Base-by-base conservation (phyloP, 2,888 invertebrate species). In the Sphecodes monilicornis region DNA sequence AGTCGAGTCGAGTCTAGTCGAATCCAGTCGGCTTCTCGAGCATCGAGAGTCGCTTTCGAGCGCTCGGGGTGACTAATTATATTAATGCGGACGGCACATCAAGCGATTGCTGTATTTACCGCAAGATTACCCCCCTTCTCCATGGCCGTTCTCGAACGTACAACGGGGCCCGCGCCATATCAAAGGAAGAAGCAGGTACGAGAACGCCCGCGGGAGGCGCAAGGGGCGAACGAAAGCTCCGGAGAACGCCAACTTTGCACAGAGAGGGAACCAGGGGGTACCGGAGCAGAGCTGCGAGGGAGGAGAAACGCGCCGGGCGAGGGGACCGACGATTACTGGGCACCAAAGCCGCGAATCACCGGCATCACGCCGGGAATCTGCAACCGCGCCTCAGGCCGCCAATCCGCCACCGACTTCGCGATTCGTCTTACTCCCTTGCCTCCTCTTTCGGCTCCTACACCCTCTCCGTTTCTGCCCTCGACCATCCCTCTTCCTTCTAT, bases 41-140 rank as follows among this genome's bases (percentile, higher is more conserved):
- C 77, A 86, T 77, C 81, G 76, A 68, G 76, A 68, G 77, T 74
- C 86, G 89, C 86, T 85, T 77, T 83, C 86, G 76, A 91, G 82
- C 91, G 92, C 93, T 94, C 92, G 93, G 93, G 94, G 94, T 94
- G 93, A 94, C 94, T 94, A 94, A 94, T 94, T 94, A 94, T 94
- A 94, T 94, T 94, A 94, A 94, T 94, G 93, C 93, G 93, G 92
- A 92, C 93, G 87, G 93, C 93, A 93, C 93, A 93, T 94, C 92
- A 91, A 91, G 91, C 92, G 92, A 94, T 94, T 93, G 94, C 94
- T 93, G 94, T 94, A 91, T 94, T 94, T 94, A 94, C 92, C 91
- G 90, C 90, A 90, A 94, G 93, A 94, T 94, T 94, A 91, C 90
- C 91, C 78, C 83, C 82, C 78, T 69, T 69, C 46, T 66, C n/a